Base-by-base conservation (phyloP, 2,113 vertebrate species). In the Chloroceryle aenea region DNA sequence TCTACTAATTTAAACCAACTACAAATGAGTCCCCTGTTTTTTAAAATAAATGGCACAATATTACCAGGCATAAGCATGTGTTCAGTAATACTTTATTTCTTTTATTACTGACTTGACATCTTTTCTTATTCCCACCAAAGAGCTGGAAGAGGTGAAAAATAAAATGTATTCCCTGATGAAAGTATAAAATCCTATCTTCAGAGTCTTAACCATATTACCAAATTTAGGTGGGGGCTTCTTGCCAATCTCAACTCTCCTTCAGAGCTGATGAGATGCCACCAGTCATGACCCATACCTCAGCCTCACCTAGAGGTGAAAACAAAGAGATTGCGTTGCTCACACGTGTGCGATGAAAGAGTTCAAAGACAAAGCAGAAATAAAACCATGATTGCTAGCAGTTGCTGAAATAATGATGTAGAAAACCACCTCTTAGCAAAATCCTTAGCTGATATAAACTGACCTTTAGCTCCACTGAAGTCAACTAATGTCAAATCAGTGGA, bases 1-100 rank as follows among this genome's bases (percentile, higher is more conserved):
- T 93, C 72, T 91, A 36, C 73, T 81, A 72, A 93, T 95, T 91
- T 89, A 87, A 94, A 72, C 19, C 53, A 89, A 55, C 26, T 71
- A n/a, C 43, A 91, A 90, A 89, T 42, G 21, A 47, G 48, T 34
- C 48, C 42, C 48, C 6, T 68, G 52, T 0, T 78, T 89, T 95
- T 95, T 76, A 36, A 92, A 95, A 87, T 86, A 82, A 79, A 42
- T 68, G 56, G 17, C n/a, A 63, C 19, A 52, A 50, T 82, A 87
- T 64, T 95, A 73, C 30, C 25, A 78, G 47, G 32, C 87, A 53
- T 85, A 78, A 78, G 25, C 14, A 64, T 3, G 19, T 45, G 25
- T 53, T 95, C n/a, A 56, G n/a, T n/a, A 64, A 61, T 42, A 76
- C 13, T 55, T 90, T 56, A 66, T 87, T 92, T 91, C n/a, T 75